phyloP scores from a whole-genome alignment of 2,113 vertebrate species.

The Hemibagrus wyckioides region DNA sequence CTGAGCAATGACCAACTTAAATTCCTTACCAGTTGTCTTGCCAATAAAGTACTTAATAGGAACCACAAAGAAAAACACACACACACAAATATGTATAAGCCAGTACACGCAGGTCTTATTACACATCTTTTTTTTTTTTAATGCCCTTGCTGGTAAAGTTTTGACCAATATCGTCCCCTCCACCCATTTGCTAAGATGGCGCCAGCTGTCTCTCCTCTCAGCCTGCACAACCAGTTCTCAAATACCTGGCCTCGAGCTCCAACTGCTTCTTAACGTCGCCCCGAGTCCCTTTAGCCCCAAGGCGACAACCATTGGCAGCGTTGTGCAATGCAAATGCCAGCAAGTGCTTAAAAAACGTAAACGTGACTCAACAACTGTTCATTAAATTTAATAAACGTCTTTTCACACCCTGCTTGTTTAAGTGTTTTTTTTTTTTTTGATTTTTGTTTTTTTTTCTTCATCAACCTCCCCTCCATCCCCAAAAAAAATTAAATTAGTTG shows the following conservation, averaged over 20 bases:
- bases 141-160: not conserved
- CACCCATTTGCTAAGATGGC: not conserved
- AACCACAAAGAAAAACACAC: too few relatives aligned
- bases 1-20: not conserved
- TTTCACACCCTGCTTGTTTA: not conserved
- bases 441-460: too few relatives aligned
- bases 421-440: not conserved
- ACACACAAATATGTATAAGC: too few relatives aligned
- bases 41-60: not conserved
- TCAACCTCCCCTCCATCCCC: not conserved
- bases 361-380: not conserved
- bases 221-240: conserved; percentile 49
- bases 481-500: not conserved
- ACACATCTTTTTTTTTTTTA: not conserved
- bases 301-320: not conserved
- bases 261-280: conserved; percentile 37
- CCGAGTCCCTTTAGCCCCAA: not conserved
- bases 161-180: not conserved
- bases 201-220: conserved; percentile 23
- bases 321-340: not conserved
- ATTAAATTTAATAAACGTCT: not conserved
- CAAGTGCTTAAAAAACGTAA: conserved; percentile 13
- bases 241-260: conserved; percentile 37
- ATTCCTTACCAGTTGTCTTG: not conserved
- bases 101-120: not conserved